Base-by-base conservation (phyloP, 53 echinoderm and acorn worm species). In the Luidia sarsii region DNA sequence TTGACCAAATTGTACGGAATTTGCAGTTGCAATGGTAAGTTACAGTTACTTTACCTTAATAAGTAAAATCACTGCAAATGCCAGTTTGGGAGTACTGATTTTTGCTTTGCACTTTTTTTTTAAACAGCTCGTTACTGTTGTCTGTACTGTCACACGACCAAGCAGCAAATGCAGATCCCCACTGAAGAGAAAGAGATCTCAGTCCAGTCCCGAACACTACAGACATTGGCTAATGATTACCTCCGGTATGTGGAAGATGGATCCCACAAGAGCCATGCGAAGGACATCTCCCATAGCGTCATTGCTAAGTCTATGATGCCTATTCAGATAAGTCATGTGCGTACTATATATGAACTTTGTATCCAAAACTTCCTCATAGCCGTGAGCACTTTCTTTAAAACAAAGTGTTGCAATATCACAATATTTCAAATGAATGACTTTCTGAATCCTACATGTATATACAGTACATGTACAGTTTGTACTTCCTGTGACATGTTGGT, bases 51-150 rank as follows among this genome's bases (percentile, higher is more conserved):
- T 53, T 53, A 53, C 2, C 24, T 53, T 0, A n/a, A n/a, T n/a
- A n/a, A 19, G 51, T 19, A 50, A 18, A 19, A 21, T 3, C 21
- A 50, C 8, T 4, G 21, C 16, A 52, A 22, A 20, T 22, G 24
- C 6, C 20, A 22, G 24, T n/a, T n/a, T 48, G 8, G 22, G 29
- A 33, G 35, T 16, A 10, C 15, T 46, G 8, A 8, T 46, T 46
- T 46, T 46, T 46, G 15, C 15, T 61, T 2, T 59, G 31, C 63
- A 22, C 45, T 33, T 56, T 29, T 56, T 56, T 4, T n/a, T n/a
- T n/a, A n/a, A 8, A 19, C 79, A 79, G 79, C 79, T 9, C 79
- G 79, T n/a, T 79, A 61, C 63, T 79, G 79, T 46, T 79, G 79
- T 38, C 24, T 79, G 15, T 79, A 62, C 36, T 79, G 79, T 20